Base-by-base conservation (phyloP, 2,113 vertebrate species). In the Chroicocephalus ridibundus region DNA sequence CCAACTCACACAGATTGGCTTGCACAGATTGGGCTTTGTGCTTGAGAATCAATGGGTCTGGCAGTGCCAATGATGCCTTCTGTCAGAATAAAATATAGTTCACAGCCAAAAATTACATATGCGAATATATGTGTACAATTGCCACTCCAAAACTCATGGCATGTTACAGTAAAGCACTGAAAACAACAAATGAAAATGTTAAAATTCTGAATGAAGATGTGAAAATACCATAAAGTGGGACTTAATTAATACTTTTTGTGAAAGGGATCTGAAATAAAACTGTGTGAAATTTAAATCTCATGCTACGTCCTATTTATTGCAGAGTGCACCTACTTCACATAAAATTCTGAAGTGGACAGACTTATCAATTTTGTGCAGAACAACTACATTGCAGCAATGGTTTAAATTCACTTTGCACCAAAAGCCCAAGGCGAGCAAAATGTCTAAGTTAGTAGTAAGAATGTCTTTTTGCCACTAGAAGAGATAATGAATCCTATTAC, bases 321-420 rank as follows among this genome's bases (percentile, higher is more conserved):
- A 84, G 66, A 94, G 32, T 71, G 46, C 38, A 89, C 62, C 51
- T 83, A 69, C 36, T 92, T 40, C 62, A 83, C 29, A 15, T 18
- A 58, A 88, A 87, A 34, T 92, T 94, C 61, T 94, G 83, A 96
- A 97, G 75, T 85, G 86, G 70, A 82, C 19, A 13, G 66, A 69
- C 91, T 95, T 94, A 95, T 38, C 82, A 88, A 79, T 96, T 90
- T 87, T 83, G 32, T 88, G 49, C 84, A 96, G 93, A 84, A 92
- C 61, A 97, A 90, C 82, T 70, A 90, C 52, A 91, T 10, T 93
- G 74, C 38, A 96, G 78, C 49, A 96, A 81, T 71, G 20, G 40
- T 88, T 96, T 94, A 82, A 96, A 92, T 85, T 92, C 76, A 82
- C 51, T 74, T 92, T 77, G 31, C n/a, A 86, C 19, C 60, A 96